These are phyloP conservation scores for Alexandromys fortis DNA, from an alignment of 2,113 vertebrate species.

Conservation along the genomic window DNA sequence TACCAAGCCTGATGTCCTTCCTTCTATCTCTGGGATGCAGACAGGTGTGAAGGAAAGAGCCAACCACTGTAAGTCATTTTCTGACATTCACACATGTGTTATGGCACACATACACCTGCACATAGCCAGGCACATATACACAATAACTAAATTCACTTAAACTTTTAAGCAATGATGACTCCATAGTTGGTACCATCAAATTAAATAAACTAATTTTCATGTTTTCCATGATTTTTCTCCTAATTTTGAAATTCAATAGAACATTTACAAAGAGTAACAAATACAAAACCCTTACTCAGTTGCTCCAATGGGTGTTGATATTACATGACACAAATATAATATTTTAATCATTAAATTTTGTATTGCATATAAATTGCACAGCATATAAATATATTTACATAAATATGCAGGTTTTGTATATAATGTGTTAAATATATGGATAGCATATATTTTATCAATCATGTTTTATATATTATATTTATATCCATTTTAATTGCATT, in stretches of 20 bases:
- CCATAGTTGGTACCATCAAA: background rate
- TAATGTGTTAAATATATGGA: background rate
- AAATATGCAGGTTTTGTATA: background rate
- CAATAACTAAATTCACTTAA: background rate
- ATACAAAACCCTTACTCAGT: constrained; percentile 13
- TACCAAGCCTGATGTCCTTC: background rate
- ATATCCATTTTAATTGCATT: background rate
- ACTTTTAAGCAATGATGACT: background rate
- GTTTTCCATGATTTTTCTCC: background rate
- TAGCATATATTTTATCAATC: background rate
- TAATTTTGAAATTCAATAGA: background rate
- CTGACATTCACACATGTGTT: background rate
- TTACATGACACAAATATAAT: background rate
- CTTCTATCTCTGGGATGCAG: background rate
- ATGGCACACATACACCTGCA: background rate
- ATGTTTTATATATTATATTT: background rate
- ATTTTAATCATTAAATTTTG: background rate
- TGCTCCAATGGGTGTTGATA: background rate
- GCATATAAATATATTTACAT: background rate
- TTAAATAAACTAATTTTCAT: background rate
- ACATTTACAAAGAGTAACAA: background rate
- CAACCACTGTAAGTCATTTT: background rate
- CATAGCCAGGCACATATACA: background rate
- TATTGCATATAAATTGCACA: background rate
- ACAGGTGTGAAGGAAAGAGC: background rate